These are phyloP conservation scores for Nomada ferruginata DNA, from an alignment of 2,888 invertebrate species.

Conservation along the genomic window DNA sequence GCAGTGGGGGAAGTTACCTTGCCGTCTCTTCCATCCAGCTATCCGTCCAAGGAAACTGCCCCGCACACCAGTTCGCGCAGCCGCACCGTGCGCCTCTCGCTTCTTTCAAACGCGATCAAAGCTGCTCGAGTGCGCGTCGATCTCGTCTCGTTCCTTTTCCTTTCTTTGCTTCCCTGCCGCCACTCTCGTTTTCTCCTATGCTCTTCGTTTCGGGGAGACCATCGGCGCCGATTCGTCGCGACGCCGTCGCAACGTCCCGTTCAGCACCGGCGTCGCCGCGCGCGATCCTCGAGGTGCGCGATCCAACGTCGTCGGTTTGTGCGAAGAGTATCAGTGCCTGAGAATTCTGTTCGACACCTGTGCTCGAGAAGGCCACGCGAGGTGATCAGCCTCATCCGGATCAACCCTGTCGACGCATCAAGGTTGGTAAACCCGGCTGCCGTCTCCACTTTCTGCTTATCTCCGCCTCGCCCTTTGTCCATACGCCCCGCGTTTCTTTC, in stretches of 20 bases:
- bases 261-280: background rate
- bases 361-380: constrained; percentile 32
- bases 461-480: background rate
- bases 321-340: constrained; percentile 34
- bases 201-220: background rate
- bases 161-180: background rate
- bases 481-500: background rate
- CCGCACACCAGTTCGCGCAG: constrained; percentile 83
- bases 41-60: constrained; percentile 58
- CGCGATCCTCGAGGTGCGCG: constrained; percentile 24
- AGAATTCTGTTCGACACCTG: constrained; percentile 1
- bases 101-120: constrained; percentile 43
- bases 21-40: constrained; percentile 62
- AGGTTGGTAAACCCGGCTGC: constrained; percentile 71
- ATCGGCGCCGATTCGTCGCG: background rate
- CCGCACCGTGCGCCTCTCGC: constrained; percentile 80
- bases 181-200: background rate
- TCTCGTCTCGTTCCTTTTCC: background rate
- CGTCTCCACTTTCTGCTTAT: background rate
- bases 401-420: constrained; percentile 82
- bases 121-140: constrained; percentile 6
- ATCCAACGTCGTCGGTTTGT: constrained; percentile 37
- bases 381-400: constrained; percentile 52
- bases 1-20: constrained; percentile 62
- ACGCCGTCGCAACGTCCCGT: background rate